Evolutionary conservation across 2,797 vertebrate genomes (phyloP).

Genomic region (Rousettus madagascariensis): DNA sequence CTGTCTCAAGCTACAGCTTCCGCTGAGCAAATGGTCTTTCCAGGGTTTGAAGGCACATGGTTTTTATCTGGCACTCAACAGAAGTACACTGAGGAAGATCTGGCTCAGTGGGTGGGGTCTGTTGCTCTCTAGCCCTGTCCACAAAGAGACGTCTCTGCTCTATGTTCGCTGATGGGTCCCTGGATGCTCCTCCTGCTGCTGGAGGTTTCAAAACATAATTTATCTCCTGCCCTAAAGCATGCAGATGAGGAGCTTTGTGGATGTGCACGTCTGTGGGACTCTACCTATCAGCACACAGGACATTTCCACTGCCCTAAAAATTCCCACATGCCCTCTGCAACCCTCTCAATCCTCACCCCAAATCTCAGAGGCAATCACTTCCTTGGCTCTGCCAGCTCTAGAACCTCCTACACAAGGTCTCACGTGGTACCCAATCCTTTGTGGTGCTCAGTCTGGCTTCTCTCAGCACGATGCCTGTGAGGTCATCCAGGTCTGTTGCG

Average conservation of each 20-base stretch:
- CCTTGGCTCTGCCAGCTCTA: not conserved
- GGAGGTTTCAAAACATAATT: not conserved
- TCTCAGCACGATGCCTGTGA: rapidly evolving
- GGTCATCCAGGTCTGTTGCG: not conserved
- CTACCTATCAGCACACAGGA: not conserved
- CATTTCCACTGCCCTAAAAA: too few species aligned
- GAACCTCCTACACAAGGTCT: not conserved
- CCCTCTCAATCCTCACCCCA: not conserved
- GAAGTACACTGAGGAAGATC: not conserved
- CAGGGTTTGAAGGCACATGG: not conserved
- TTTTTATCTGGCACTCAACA: not conserved
- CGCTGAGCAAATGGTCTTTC: not conserved
- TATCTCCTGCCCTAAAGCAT: rapidly evolving
- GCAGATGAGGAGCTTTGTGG: not conserved
- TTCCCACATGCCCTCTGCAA: not conserved
- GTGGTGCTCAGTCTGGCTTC: not conserved
- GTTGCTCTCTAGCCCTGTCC: not conserved
- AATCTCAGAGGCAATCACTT: not conserved
- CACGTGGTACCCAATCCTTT: rapidly evolving
- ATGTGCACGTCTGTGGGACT: not conserved
- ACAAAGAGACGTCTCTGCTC: not conserved
- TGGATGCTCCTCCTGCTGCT: not conserved
- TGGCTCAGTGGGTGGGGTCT: not conserved
- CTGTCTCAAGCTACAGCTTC: not conserved
- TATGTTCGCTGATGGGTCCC: rapidly evolving